Base-by-base conservation (phyloP, 2,113 vertebrate genomes). In the Scortum barcoo region DNA sequence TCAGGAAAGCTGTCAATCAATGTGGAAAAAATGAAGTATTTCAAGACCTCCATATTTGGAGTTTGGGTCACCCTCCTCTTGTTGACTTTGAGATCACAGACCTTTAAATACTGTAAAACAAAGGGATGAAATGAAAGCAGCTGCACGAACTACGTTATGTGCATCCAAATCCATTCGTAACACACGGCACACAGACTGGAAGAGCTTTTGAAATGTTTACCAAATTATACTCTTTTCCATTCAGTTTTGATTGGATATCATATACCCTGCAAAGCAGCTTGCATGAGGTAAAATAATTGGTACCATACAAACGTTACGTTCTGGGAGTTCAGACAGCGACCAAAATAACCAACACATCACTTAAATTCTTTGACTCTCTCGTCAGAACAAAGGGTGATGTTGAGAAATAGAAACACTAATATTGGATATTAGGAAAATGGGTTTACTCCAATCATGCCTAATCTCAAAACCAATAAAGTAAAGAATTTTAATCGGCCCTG, bases 161-260 rank as follows among this genome's bases (percentile, higher is more conserved):
- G 17, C 2, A 1, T 72, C 66, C 56, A 61, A 80, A 76, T 20
- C 51, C 62, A 17, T 69, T 66, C 51, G 46, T 26, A 26, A 63
- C 6, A 36, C 74, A 44, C 5, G 8, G 44, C 62, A 36, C 17
- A 77, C n/a, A 62, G 42, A 30, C 20, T 17, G 40, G 14, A 65
- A 19, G 7, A 46, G 54, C 63, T 78, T 78, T 70, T 51, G 51
- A 71, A 68, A 71, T 81, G 84, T 89, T 89, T 82, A 80, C 73
- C 53, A 70, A 84, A 78, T 44, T 3, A 26, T 60, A 24, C 28
- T 10, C 77, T 40, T 67, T 69, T 84, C 75, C 71, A 42, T 76
- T 72, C 66, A n/a, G 63, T 17, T 0, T 28, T 88, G 86, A 85
- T 91, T 83, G 75, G 57, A 73, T 60, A 81, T 90, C 74, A 20